A percentile compares a stretch with the other conserved stretches of the same genome.
These are phyloP conservation scores for Rhogogaster chlorosoma DNA, from an alignment of 2,888 invertebrate genomes.

Conservation along the genomic window DNA sequence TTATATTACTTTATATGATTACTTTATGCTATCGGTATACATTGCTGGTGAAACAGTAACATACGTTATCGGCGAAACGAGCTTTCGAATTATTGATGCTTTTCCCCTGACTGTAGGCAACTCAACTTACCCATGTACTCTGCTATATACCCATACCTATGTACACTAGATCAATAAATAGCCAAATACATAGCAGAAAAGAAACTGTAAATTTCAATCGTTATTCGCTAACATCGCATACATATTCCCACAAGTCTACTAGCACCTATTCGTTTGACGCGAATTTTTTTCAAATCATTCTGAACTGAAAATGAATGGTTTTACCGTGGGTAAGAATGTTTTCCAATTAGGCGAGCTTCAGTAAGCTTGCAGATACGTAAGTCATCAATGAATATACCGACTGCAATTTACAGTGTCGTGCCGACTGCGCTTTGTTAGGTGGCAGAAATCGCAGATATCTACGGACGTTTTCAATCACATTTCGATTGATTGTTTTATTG, in stretches of 20 bases:
- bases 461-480: neutral
- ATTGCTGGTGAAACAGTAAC: neutral
- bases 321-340: neutral
- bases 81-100: neutral
- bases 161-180: neutral
- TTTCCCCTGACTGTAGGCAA: neutral
- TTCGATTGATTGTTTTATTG: neutral
- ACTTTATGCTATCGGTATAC: neutral
- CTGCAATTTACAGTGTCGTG: neutral
- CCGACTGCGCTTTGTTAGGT: neutral
- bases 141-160: neutral
- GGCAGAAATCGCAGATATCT: neutral
- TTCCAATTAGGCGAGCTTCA: neutral
- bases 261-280: neutral
- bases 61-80: neutral
- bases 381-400: neutral
- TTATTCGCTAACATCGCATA: neutral
- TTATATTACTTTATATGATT: neutral
- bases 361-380: neutral
- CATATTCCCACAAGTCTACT: neutral
- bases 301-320: neutral
- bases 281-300: neutral
- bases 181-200: neutral
- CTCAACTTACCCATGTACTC: neutral
- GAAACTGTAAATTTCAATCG: neutral